A percentile compares a stretch with the other conserved stretches of the same genome.
These are phyloP conservation scores for Onychomys leucogaster DNA, from an alignment of 2,797 vertebrate species.

Conservation along the genomic window DNA sequence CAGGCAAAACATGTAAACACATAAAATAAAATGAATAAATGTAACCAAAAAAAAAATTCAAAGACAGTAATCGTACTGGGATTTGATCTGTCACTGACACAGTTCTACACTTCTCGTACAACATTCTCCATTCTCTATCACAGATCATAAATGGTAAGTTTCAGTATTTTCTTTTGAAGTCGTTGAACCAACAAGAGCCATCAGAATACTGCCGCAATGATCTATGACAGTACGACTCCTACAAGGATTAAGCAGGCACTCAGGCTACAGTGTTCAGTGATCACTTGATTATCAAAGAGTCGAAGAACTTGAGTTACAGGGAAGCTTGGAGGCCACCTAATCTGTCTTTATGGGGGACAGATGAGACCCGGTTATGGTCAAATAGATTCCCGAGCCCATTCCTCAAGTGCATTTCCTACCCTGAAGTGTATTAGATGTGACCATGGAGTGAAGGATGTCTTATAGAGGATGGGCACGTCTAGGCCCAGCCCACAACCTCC, in stretches of 20 bases:
- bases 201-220: neutral
- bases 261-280: neutral
- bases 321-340: neutral
- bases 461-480: neutral
- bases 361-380: constrained; percentile 3
- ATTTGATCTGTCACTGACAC: neutral
- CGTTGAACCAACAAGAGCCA: neutral
- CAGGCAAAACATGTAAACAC: neutral
- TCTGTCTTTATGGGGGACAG: neutral
- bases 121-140: neutral
- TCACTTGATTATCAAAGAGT: neutral
- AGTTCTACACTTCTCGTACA: neutral
- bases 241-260: neutral
- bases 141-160: neutral
- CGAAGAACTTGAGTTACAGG: neutral
- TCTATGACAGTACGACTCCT: neutral
- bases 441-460: neutral
- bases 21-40: neutral
- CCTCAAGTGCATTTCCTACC: neutral
- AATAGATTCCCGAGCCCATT: neutral
- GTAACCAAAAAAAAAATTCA: neutral
- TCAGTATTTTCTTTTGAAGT: constrained; percentile 31
- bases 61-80: neutral
- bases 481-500: neutral
- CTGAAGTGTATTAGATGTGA: neutral